These are phyloP conservation scores for Ethmia dodecea DNA, from an alignment of 2,888 invertebrate genomes.

Conservation along the genomic window DNA sequence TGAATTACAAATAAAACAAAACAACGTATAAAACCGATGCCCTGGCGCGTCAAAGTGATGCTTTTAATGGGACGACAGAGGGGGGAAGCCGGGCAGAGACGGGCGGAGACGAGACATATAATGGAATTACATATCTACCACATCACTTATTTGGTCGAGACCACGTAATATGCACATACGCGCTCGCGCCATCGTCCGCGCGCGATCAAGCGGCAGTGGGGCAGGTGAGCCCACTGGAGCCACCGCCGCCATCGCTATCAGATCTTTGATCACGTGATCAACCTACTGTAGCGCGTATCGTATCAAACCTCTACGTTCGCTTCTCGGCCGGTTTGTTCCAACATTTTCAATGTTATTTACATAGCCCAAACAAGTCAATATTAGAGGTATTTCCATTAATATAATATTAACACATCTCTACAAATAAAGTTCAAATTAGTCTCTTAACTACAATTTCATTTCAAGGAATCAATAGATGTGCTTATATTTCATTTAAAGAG, in stretches of 20 bases:
- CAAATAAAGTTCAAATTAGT: no score
- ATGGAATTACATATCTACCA: slow-evolving; percentile 70
- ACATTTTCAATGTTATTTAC: no score
- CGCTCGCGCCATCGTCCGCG: slow-evolving; percentile 29
- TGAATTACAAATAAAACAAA: slow-evolving; percentile 58
- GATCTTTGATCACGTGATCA: slow-evolving; percentile 40
- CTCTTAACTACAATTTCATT: no score
- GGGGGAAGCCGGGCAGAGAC: slow-evolving; percentile 50
- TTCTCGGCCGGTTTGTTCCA: no score
- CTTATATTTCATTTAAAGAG: no score
- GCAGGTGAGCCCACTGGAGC: slow-evolving; percentile 51
- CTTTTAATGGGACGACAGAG: slow-evolving; percentile 53
- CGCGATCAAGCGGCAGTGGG: slow-evolving; percentile 33
- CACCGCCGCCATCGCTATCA: slow-evolving; percentile 40
- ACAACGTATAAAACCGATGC: slow-evolving; percentile 59
- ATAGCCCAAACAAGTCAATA: no score
- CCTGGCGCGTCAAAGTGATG: slow-evolving; percentile 62
- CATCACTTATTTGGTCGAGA: slow-evolving; percentile 47
- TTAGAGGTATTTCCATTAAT: no score
- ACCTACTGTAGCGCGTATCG: slow-evolving; percentile 21
- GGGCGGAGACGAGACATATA: slow-evolving; percentile 70
- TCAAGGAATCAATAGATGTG: no score
- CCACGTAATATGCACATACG: slow-evolving; percentile 45
- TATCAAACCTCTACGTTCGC: neutral
- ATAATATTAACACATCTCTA: no score